Percentiles rank a stretch among this genome's conserved stretches.
Conservation (phyloP, 2,888 invertebrate genomes). For the Carterocephalus palaemon region DNA sequence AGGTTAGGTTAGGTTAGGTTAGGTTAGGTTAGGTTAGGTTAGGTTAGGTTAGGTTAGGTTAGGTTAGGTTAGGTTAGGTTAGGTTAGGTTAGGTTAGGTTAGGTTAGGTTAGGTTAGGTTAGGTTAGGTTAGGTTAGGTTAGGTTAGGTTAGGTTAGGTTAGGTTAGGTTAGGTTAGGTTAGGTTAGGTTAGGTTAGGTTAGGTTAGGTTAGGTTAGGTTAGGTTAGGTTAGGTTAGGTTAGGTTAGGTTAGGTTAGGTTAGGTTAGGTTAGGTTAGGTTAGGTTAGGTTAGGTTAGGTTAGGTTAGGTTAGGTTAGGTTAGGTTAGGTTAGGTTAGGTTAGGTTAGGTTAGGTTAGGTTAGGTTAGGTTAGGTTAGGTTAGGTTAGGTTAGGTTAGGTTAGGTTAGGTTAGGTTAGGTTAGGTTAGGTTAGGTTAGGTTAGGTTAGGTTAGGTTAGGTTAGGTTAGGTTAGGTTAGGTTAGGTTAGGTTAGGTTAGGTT, state of each 20-base stretch:
- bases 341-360: background rate
- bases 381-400: background rate
- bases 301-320: background rate
- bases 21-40: background rate
- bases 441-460: background rate
- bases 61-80: background rate
- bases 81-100: background rate
- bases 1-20: background rate
- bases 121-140: background rate
- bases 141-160: background rate
- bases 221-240: background rate
- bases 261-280: background rate
- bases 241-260: background rate
- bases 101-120: background rate
- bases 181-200: background rate
- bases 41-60: background rate
- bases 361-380: background rate
- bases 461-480: background rate
- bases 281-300: background rate
- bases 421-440: background rate
- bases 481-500: background rate
- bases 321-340: background rate
- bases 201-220: background rate
- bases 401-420: background rate
- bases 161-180: background rate